These are phyloP conservation scores for Calephelis nemesis DNA, from an alignment of 1,140 invertebrate genomes.

Conservation along the genomic window DNA sequence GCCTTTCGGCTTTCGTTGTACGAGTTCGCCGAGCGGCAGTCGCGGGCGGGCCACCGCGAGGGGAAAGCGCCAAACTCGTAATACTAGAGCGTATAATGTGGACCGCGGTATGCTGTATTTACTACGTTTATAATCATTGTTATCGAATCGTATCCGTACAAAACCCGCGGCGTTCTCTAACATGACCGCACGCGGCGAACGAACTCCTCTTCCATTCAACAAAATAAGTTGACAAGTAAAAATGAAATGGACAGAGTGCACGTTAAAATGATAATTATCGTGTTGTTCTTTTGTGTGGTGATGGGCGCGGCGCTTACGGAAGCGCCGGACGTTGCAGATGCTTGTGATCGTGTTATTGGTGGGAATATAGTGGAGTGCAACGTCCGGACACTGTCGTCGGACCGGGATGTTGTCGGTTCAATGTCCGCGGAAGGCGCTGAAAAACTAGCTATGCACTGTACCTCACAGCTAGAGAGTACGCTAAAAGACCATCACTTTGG, in stretches of 20 bases:
- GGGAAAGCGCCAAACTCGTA: slow-evolving; percentile 48
- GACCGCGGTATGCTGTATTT: slow-evolving; percentile 48
- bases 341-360: slow-evolving; percentile 83
- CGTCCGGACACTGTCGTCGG: slow-evolving; percentile 75
- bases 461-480: slow-evolving; percentile 84
- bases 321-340: slow-evolving; percentile 66
- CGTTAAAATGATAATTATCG: slow-evolving; percentile 73
- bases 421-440: slow-evolving; percentile 82
- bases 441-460: slow-evolving; percentile 83
- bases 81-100: slow-evolving; percentile 28
- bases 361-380: slow-evolving; percentile 78
- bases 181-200: slow-evolving; percentile 53
- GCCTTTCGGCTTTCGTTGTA: slow-evolving; percentile 52
- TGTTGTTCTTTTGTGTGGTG: slow-evolving; percentile 75
- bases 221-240: slow-evolving; percentile 67
- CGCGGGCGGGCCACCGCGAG: slow-evolving; percentile 60
- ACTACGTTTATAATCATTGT: slow-evolving; percentile 54
- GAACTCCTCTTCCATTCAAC: slow-evolving; percentile 57
- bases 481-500: slow-evolving; percentile 83
- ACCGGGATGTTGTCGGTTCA: slow-evolving; percentile 74
- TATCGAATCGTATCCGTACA: slow-evolving; percentile 50
- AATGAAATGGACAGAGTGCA: slow-evolving; percentile 73
- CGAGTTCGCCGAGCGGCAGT: slow-evolving; percentile 48
- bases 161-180: slow-evolving; percentile 49
- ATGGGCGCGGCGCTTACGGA: slow-evolving; percentile 73